phyloP scores from a whole-genome alignment of 2,797 vertebrate species.

The Glossophaga mutica region DNA sequence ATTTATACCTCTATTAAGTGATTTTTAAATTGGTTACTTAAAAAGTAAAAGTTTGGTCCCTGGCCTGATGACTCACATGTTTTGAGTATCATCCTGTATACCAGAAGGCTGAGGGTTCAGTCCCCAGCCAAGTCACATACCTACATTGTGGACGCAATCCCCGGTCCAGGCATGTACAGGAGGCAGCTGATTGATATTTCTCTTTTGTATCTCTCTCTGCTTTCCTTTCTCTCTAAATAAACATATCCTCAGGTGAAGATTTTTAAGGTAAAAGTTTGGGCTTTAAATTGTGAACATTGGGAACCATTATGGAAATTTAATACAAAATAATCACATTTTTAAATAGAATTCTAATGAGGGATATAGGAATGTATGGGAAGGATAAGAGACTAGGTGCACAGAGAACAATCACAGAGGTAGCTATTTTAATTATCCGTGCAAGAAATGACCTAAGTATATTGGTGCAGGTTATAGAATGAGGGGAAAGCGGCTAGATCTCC shows the following conservation, averaged over 20 bases:
- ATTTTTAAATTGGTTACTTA: neutral
- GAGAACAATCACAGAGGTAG: neutral
- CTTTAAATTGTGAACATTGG: neutral
- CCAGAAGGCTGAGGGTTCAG: neutral
- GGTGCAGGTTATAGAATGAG: neutral
- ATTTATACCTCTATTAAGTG: neutral
- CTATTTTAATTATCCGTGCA: neutral
- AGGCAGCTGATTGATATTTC: neutral
- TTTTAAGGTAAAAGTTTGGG: neutral
- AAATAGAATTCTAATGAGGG: neutral
- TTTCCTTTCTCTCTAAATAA: neutral
- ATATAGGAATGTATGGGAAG: neutral
- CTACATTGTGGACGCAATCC: neutral
- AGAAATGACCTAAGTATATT: neutral
- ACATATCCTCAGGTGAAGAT: neutral
- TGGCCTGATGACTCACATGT: neutral
- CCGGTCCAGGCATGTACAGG: neutral
- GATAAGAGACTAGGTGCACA: neutral
- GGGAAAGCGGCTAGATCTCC: neutral
- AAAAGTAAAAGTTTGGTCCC: neutral
- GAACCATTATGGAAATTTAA: neutral
- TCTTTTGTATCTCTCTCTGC: neutral
- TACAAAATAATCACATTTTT: neutral
- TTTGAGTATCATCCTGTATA: neutral
- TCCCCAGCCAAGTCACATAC: neutral